Percentiles rank a stretch among this genome's conserved stretches.
Evolutionary conservation across 2,888 invertebrate genomes (phyloP).

Genomic region (Diplolepis rosae): DNA sequence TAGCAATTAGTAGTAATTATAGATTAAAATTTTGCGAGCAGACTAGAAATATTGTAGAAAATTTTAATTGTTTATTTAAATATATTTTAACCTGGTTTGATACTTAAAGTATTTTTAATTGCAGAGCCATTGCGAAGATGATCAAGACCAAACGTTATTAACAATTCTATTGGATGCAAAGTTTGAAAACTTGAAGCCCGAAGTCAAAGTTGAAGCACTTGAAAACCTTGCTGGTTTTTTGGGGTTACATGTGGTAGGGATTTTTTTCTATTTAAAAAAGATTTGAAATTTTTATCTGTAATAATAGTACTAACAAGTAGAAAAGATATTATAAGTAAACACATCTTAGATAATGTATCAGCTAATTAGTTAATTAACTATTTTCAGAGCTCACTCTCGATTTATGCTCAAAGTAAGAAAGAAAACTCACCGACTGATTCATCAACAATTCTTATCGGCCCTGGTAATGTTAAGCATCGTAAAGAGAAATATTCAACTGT

Average conservation of each 20-base stretch:
- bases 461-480: slow-evolving; percentile 75
- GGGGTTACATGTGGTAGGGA: slow-evolving; percentile 79
- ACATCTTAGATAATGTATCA: too few relatives aligned
- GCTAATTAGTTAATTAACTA: slow-evolving; percentile 13
- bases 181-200: slow-evolving; percentile 79
- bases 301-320: slow-evolving; percentile 24
- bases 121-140: slow-evolving; percentile 71
- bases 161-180: slow-evolving; percentile 82
- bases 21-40: too few relatives aligned
- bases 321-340: too few relatives aligned
- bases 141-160: slow-evolving; percentile 77
- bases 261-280: not conserved
- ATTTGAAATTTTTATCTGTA: not conserved
- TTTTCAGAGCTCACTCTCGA: slow-evolving; percentile 75
- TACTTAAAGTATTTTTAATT: slow-evolving; percentile 50
- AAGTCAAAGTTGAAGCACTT: slow-evolving; percentile 80
- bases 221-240: slow-evolving; percentile 84
- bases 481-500: slow-evolving; percentile 73
- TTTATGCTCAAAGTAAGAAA: slow-evolving; percentile 74
- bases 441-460: slow-evolving; percentile 75
- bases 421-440: slow-evolving; percentile 62
- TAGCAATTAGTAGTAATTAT: too few relatives aligned
- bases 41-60: too few relatives aligned
- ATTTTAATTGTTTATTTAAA: too few relatives aligned
- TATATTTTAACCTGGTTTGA: not conserved